Evolutionary conservation across 2,888 invertebrate genomes (phyloP), one percentile per base, ranked within the genome.

Genomic region (Tinea pellionella): DNA sequence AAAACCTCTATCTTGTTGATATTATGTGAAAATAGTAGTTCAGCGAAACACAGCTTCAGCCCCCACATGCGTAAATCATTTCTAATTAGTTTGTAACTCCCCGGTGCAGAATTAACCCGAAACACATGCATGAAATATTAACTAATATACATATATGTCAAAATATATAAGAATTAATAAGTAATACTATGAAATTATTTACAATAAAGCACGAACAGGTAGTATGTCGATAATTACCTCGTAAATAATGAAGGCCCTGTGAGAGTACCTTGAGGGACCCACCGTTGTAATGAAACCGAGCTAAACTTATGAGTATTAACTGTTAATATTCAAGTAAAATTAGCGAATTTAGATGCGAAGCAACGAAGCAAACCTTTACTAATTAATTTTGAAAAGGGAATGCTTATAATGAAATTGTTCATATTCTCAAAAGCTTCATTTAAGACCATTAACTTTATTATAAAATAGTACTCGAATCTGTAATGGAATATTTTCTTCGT

Each of bases 321-420:
- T 57, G 57, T 57, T 57, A 57, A 57, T 57, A 57, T 57, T 57
- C 57, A 57, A 53, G 53, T 53, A 18, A 53, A 53, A 53, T 53
- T 53, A 53, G 24, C 18, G 24, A 53, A 24, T 53, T 53, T 53
- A 53, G 53, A 53, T 53, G 53, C 24, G 53, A 53, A 53, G 19
- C 32, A 57, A 57, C 32, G 57, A 32, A 57, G 32, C 57, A 57
- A 57, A 57, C 55, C 19, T 24, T 57, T 57, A 32, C 15, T 57
- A 57, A 57, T 57, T 32, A 57, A 57, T 57, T 32, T 57, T 57
- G 57, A 57, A 57, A 16, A 29, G 16, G 32, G 32, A 32, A 57
- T 57, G 30, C 57, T 30, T 55, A 29, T 57, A 57, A 57, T 57
- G 30, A 57, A 57, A 32, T 32, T 32, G 57, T 57, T 57, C 18